These are phyloP conservation scores for Pseudolaguvia tuberculata DNA, from an alignment of 2,113 vertebrate species.

Conservation along the genomic window DNA sequence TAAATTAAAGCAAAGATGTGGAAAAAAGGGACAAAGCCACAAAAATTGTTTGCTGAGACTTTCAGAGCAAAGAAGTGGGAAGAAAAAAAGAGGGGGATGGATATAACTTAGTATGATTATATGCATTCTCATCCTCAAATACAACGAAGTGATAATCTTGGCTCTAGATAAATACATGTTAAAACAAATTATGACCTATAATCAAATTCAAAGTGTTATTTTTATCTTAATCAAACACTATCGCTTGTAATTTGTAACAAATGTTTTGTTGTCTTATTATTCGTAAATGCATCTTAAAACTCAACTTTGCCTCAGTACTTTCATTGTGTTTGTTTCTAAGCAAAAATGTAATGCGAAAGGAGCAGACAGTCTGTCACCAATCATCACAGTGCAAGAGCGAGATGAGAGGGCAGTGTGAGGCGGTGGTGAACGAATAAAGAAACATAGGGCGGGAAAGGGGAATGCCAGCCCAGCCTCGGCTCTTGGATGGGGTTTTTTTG, in stretches of 20 bases:
- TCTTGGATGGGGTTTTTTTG: conserved; percentile 67
- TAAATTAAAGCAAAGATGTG: conserved; percentile 25
- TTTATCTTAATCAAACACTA: neutral
- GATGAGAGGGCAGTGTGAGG: conserved; percentile 59
- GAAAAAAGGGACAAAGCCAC: conserved; percentile 15
- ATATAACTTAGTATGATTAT: neutral
- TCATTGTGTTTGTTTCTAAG: neutral
- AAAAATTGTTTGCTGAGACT: conserved; percentile 36
- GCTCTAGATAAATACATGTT: neutral
- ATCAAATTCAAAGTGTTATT: neutral
- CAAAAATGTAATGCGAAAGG: neutral
- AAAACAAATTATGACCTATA: neutral
- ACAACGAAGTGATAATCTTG: conserved; percentile 6
- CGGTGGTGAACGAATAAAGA: conserved; percentile 50
- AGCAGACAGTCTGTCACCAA: conserved; percentile 69
- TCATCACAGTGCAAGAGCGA: conserved; percentile 61
- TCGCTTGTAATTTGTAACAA: neutral
- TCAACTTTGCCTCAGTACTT: neutral
- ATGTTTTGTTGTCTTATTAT: neutral
- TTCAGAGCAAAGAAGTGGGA: conserved; percentile 1
- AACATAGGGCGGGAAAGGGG: conserved; percentile 48
- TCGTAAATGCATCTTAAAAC: neutral
- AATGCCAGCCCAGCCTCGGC: conserved; percentile 61
- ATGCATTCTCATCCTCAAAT: neutral
- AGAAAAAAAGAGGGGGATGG: neutral